phyloP scores from a whole-genome alignment of 2,113 vertebrate species.

The Proteles cristata region DNA sequence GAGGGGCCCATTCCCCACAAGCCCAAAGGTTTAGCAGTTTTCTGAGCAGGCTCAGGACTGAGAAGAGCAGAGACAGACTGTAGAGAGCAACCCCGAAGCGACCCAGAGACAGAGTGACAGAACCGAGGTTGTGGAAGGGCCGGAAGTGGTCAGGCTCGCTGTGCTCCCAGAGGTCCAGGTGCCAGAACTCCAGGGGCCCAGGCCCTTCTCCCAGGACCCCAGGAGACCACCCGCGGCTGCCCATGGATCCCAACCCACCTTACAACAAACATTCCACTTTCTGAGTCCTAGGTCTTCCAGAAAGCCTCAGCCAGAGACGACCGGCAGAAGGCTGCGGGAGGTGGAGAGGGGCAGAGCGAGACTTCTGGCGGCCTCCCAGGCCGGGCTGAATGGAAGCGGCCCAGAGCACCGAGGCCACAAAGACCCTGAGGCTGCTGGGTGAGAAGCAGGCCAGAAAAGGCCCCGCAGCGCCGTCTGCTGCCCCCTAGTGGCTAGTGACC shows the following conservation, averaged over 20 bases:
- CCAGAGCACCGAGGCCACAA: rapidly evolving
- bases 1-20: not conserved
- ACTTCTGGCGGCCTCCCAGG: not conserved
- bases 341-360: not conserved
- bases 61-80: not conserved
- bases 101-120: not conserved
- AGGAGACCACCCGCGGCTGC: not conserved
- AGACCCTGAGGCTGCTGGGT: not conserved
- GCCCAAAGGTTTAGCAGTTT: not conserved
- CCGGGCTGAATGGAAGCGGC: not conserved
- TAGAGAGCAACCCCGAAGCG: not conserved
- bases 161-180: not conserved
- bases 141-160: not conserved
- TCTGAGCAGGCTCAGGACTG: not conserved
- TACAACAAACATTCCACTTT: not conserved
- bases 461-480: not conserved
- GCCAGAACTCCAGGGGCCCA: not conserved
- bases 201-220: not conserved
- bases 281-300: not conserved
- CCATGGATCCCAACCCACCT: not conserved
- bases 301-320: not conserved
- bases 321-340: not conserved
- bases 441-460: not conserved
- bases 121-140: not conserved
- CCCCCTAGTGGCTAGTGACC: not conserved